phyloP scores from a whole-genome alignment of 2,888 invertebrate species.

The Margaritifera margaritifera region DNA sequence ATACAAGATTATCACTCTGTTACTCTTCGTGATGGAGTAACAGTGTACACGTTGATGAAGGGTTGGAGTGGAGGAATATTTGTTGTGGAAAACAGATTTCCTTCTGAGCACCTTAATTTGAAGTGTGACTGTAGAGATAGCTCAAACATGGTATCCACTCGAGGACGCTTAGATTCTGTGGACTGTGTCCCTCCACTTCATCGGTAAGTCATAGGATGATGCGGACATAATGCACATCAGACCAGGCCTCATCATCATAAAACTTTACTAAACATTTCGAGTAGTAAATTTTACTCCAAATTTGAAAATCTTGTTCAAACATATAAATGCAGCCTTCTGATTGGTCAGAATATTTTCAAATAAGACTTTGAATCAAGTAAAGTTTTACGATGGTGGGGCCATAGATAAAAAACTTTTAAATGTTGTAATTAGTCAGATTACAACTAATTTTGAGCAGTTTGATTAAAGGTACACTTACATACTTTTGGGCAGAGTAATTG shows the following conservation, averaged over 20 bases:
- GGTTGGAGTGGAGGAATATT: slow-evolving; percentile 98
- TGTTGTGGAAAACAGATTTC: slow-evolving; percentile 90
- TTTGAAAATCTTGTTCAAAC: no score
- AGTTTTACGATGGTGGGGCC: no score
- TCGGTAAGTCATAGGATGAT: slow-evolving; percentile 78
- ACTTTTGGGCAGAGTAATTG: no score
- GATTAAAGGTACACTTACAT: no score
- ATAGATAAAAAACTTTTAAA: no score
- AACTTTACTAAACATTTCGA: no score
- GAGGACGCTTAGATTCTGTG: slow-evolving; percentile 91
- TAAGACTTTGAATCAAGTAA: no score
- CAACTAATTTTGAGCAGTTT: no score
- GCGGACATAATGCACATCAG: neutral
- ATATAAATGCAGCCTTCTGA: no score
- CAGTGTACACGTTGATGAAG: slow-evolving; percentile 95
- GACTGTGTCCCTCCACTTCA: slow-evolving; percentile 97
- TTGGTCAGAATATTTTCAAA: no score
- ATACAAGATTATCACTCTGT: slow-evolving; percentile 5
- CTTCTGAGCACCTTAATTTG: slow-evolving; percentile 87
- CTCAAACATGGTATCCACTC: slow-evolving; percentile 96
- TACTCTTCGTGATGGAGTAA: slow-evolving; percentile 92
- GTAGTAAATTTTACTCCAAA: no score
- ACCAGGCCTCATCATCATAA: neutral
- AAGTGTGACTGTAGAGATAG: slow-evolving; percentile 98
- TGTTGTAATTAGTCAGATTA: no score